These are phyloP conservation scores for Chrosomus eos DNA, from an alignment of 2,797 vertebrate species.

Conservation along the genomic window DNA sequence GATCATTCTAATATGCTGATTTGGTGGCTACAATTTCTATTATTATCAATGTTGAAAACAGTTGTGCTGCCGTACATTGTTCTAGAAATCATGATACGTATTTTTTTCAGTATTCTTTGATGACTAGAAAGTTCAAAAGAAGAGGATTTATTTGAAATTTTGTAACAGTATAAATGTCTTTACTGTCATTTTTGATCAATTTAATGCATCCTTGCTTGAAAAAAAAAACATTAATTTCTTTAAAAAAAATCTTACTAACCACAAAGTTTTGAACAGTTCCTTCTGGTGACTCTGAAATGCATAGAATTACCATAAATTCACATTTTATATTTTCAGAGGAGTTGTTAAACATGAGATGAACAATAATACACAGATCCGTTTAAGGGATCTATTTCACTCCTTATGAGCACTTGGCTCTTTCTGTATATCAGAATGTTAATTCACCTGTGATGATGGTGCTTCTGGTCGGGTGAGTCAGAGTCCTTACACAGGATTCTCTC, in stretches of 20 bases:
- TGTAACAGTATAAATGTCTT: not conserved
- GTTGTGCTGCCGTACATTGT: not conserved
- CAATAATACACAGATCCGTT: not conserved
- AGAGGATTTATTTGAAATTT: not conserved
- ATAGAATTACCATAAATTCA: not conserved
- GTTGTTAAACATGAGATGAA: not conserved
- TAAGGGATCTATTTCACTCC: not conserved
- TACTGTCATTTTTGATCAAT: not conserved
- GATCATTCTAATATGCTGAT: not conserved
- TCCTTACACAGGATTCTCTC: not conserved
- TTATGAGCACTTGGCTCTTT: not conserved
- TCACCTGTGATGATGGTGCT: not conserved
- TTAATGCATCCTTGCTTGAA: not conserved
- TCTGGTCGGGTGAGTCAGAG: not conserved
- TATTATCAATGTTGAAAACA: not conserved
- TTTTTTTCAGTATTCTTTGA: not conserved
- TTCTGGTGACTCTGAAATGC: not conserved
- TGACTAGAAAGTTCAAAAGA: not conserved
- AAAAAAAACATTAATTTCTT: too few relatives aligned
- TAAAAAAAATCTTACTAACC: not conserved
- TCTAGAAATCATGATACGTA: not conserved
- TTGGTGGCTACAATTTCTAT: not conserved
- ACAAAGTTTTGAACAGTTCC: not conserved
- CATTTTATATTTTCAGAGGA: not conserved
- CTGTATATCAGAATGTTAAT: not conserved